These are phyloP conservation scores for Notospermus geniculatus DNA, from an alignment of 1,140 invertebrate species.

Conservation along the genomic window DNA sequence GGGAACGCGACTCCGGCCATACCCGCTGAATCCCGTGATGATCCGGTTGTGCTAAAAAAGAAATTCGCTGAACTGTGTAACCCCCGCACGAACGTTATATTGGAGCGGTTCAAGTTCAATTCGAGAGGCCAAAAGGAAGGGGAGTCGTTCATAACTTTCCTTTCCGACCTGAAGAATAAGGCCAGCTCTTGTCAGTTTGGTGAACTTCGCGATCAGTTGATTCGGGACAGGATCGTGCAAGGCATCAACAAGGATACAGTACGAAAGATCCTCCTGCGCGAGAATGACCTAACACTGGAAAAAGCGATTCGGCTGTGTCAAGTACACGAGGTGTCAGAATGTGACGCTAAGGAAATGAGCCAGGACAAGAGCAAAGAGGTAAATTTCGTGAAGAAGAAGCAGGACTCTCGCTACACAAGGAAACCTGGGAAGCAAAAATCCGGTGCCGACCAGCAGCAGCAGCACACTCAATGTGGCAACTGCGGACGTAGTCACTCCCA, in stretches of 20 bases:
- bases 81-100: neutral
- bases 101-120: constrained; percentile 1
- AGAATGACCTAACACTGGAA: neutral
- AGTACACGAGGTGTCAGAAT: neutral
- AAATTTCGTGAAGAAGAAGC: no score
- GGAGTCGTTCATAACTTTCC: neutral
- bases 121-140: neutral
- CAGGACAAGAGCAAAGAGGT: neutral
- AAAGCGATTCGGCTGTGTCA: neutral
- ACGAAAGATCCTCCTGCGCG: neutral
- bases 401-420: no score
- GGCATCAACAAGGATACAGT: neutral
- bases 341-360: neutral
- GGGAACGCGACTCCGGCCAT: neutral
- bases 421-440: no score
- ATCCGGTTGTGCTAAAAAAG: neutral
- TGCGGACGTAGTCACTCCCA: no score
- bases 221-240: neutral
- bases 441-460: no score
- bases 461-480: no score
- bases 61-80: neutral
- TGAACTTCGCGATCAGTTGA: neutral
- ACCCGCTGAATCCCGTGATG: neutral
- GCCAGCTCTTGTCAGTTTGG: neutral
- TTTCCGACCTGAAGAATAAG: neutral